These are phyloP conservation scores for Acromyrmex charruanus DNA, from an alignment of 1,140 invertebrate species.

Conservation along the genomic window DNA sequence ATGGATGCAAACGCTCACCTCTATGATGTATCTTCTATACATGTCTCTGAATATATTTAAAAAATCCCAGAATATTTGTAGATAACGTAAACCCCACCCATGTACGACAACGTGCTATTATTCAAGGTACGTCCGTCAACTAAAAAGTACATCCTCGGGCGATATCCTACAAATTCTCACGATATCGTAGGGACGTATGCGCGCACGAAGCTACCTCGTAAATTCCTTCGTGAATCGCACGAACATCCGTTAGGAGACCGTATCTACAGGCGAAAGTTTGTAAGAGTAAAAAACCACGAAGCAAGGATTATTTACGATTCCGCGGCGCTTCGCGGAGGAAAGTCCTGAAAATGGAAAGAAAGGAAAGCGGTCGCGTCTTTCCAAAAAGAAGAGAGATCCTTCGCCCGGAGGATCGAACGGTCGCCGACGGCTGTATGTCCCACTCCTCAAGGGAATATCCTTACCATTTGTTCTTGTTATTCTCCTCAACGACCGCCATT, in stretches of 20 bases:
- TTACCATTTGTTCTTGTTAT: slow-evolving; percentile 97
- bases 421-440: slow-evolving; percentile 1
- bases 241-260: slow-evolving; percentile 42
- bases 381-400: slow-evolving; percentile 28
- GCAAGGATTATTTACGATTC: slow-evolving; percentile 53
- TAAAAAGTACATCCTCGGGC: background rate
- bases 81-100: background rate
- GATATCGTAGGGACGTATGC: background rate
- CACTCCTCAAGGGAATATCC: slow-evolving; percentile 29
- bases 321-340: slow-evolving; percentile 6
- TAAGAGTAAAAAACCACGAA: slow-evolving; percentile 15
- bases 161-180: slow-evolving; percentile 8
- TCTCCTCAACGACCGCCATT: slow-evolving; percentile 95
- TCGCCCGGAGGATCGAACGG: slow-evolving; percentile 28
- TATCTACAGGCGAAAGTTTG: slow-evolving; percentile 52
- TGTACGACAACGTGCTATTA: background rate
- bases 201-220: slow-evolving; percentile 44
- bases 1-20: background rate
- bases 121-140: background rate
- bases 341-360: background rate
- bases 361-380: background rate
- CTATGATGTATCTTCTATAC: background rate
- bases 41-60: no score
- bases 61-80: background rate
- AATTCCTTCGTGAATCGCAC: slow-evolving; percentile 63